These are phyloP conservation scores for Philhelius pedissequus DNA, from an alignment of 2,888 invertebrate genomes.

Conservation along the genomic window DNA sequence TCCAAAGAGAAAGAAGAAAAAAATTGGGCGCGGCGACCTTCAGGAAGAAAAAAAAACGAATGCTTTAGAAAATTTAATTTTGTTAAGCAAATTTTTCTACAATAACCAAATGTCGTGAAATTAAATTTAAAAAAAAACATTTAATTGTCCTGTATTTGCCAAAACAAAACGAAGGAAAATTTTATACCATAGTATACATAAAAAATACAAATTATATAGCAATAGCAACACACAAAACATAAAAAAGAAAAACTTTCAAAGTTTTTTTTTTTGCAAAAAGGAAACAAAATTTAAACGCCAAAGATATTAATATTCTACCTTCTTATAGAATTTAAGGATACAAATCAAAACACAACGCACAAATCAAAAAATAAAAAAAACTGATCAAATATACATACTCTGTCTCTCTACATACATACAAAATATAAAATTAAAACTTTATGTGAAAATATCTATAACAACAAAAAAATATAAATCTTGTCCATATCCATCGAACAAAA, in stretches of 20 bases:
- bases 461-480: constrained; percentile 31
- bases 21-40: constrained; percentile 78
- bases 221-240: constrained; percentile 49
- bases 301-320: constrained; percentile 55
- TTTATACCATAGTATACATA: constrained; percentile 55
- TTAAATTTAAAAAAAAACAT: constrained; percentile 13
- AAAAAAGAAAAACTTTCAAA: constrained; percentile 30
- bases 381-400: constrained; percentile 38
- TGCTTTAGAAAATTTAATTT: constrained; percentile 32
- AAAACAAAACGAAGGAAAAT: constrained; percentile 51
- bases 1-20: constrained; percentile 49
- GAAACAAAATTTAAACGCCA: constrained; percentile 33
- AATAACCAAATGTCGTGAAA: constrained; percentile 38
- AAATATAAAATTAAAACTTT: constrained; percentile 2
- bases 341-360: constrained; percentile 68
- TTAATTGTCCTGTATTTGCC: constrained; percentile 32
- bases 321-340: constrained; percentile 60
- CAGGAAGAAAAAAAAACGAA: constrained; percentile 60
- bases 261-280: constrained; percentile 30
- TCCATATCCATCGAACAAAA: constrained; percentile 68
- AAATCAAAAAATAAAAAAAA: constrained; percentile 66
- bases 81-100: constrained; percentile 1
- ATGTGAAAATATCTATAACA: constrained; percentile 22
- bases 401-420: constrained; percentile 22
- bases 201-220: constrained; percentile 52